A percentile compares a stretch with the other conserved stretches of the same genome.
Conservation (phyloP, 2,797 vertebrate genomes). For the Staurois parvus region DNA sequence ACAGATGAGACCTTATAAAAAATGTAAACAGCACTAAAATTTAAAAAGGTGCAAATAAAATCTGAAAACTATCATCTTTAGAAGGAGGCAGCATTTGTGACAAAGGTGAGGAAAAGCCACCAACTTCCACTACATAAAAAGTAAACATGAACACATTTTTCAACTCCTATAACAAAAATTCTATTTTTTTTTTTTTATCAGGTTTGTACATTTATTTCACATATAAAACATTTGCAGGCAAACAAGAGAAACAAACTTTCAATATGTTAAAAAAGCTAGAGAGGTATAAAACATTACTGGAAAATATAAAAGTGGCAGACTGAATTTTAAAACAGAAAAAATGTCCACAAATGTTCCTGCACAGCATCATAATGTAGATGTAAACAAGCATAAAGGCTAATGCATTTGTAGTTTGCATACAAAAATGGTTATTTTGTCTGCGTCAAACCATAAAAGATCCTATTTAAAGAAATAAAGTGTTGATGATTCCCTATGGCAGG, state of each 20-base stretch:
- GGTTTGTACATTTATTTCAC: conserved; percentile 2
- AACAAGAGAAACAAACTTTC: conserved; percentile 29
- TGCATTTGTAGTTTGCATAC: conserved; percentile 14
- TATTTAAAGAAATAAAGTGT: background rate
- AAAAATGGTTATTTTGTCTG: conserved; percentile 31
- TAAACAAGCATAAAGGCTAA: conserved; percentile 4
- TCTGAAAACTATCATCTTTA: too few relatives aligned
- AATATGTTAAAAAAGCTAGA: conserved; percentile 3
- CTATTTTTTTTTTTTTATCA: background rate
- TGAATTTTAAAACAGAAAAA: background rate
- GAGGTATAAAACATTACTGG: conserved; percentile 46
- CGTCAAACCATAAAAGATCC: conserved; percentile 1
- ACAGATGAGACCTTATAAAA: too few relatives aligned
- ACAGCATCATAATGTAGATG: background rate
- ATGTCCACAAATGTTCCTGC: background rate
- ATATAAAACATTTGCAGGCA: conserved; percentile 6
- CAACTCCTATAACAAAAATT: conserved; percentile 4
- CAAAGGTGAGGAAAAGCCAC: too few relatives aligned
- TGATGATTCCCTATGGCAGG: background rate
- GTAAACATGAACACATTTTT: conserved; percentile 7
- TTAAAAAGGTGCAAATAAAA: too few relatives aligned
- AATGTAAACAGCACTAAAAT: too few relatives aligned
- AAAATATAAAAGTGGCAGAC: conserved; percentile 19
- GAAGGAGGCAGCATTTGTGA: too few relatives aligned
- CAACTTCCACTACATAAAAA: background rate